phyloP scores from a whole-genome alignment of 1,140 invertebrate species.

The Glossosoma conforme region DNA sequence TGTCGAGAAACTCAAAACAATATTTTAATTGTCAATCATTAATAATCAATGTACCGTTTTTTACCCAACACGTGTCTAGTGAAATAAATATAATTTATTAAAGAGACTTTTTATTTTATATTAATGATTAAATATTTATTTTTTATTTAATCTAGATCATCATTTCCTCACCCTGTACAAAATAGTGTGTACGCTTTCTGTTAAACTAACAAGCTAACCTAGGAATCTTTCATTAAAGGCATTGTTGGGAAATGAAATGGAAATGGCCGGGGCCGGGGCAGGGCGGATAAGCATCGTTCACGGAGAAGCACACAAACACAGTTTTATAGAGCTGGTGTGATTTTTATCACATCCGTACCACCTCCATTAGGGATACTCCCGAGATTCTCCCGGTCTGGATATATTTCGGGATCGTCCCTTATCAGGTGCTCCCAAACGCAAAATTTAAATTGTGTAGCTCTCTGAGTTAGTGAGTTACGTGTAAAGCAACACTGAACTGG shows the following conservation, averaged over 20 bases:
- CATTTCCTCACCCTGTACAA: constrained; percentile 3
- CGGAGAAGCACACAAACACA: constrained; percentile 9
- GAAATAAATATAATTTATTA: too few relatives aligned
- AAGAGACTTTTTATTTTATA: too few relatives aligned
- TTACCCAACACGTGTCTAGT: too few relatives aligned
- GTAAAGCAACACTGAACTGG: too few relatives aligned
- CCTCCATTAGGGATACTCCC: constrained; percentile 8
- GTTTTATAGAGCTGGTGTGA: constrained; percentile 17
- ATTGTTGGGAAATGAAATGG: constrained; percentile 23
- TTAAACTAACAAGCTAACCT: constrained; percentile 14
- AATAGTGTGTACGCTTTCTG: constrained; percentile 1
- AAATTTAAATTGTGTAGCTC: constrained; percentile 28
- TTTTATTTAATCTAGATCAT: too few relatives aligned
- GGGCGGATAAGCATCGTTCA: constrained; percentile 13
- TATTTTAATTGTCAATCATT: too few relatives aligned
- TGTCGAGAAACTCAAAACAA: too few relatives aligned
- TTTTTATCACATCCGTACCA: constrained; percentile 26
- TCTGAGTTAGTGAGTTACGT: constrained; percentile 22
- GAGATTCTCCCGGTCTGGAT: constrained; percentile 5
- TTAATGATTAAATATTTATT: too few relatives aligned
- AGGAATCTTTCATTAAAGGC: constrained; percentile 19
- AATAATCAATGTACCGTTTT: too few relatives aligned
- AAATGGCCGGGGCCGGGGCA: constrained; percentile 6
- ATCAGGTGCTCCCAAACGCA: constrained; percentile 27
- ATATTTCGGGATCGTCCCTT: constrained; percentile 8